Evolutionary conservation across 2,797 vertebrate species (phyloP).

Genomic region (Sphaeramia orbicularis): DNA sequence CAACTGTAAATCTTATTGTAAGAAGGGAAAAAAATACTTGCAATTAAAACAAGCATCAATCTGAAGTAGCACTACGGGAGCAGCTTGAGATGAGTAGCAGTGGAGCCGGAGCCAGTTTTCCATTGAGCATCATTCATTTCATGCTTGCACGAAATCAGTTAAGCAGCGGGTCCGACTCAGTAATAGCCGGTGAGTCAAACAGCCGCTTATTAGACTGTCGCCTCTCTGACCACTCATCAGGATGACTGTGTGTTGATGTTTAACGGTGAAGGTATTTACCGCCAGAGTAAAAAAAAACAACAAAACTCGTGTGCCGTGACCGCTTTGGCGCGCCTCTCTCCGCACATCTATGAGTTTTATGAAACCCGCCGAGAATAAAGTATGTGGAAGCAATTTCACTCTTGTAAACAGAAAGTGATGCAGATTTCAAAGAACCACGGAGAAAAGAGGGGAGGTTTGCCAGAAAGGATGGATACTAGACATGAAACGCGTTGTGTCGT

Average conservation of each 20-base stretch:
- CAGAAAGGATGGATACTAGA: conserved; percentile 60
- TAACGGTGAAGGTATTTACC: conserved; percentile 64
- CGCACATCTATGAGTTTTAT: conserved; percentile 50
- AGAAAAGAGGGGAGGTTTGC: conserved; percentile 31
- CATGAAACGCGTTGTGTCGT: conserved; percentile 29
- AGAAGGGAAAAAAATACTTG: not conserved
- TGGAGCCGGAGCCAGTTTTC: conserved; percentile 34
- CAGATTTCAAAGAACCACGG: conserved; percentile 61
- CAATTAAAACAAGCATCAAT: conserved; percentile 50
- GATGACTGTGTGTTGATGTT: conserved; percentile 70
- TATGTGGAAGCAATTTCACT: conserved; percentile 80
- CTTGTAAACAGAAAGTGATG: conserved; percentile 77
- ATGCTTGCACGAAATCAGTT: conserved; percentile 43
- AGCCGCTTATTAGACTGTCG: conserved; percentile 54
- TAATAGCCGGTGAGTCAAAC: conserved; percentile 62
- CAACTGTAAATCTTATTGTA: conserved; percentile 51
- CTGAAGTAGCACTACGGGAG: conserved; percentile 6
- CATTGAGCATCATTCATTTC: conserved; percentile 41
- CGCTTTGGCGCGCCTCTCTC: conserved; percentile 33
- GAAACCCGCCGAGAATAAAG: conserved; percentile 52
- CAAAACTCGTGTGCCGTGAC: conserved; percentile 33
- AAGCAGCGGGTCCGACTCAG: conserved; percentile 21
- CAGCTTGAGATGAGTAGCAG: conserved; percentile 6
- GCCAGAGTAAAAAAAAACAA: conserved; percentile 10
- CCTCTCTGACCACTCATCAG: conserved; percentile 57